Evolutionary conservation across 2,888 invertebrate species (phyloP).

Genomic region (Epinotia brunnichana): DNA sequence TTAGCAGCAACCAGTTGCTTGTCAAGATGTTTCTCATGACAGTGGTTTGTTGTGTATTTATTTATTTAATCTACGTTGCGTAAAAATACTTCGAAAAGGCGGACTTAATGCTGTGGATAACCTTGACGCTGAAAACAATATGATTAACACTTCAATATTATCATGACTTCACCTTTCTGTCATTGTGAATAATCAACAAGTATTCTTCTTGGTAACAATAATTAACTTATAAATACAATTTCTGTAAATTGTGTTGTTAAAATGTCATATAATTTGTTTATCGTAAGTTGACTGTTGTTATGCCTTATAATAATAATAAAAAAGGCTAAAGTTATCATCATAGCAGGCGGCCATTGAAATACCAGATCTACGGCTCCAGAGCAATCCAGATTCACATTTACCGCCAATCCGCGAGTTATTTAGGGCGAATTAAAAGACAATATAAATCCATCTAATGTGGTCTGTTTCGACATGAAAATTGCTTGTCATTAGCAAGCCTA

Average conservation of each 20-base stretch:
- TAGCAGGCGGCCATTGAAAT: background rate
- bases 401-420: slow-evolving; percentile 56
- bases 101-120: slow-evolving; percentile 36
- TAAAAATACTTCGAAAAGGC: slow-evolving; percentile 40
- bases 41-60: slow-evolving; percentile 33
- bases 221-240: background rate
- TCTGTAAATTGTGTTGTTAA: background rate
- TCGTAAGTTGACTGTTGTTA: too few species aligned
- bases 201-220: background rate
- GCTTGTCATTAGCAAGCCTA: slow-evolving; percentile 81
- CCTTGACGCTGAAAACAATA: slow-evolving; percentile 39
- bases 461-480: slow-evolving; percentile 79
- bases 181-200: slow-evolving; percentile 9
- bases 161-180: slow-evolving; percentile 17
- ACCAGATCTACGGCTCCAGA: background rate
- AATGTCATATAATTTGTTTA: background rate
- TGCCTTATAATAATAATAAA: background rate
- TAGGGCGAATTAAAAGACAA: slow-evolving; percentile 70
- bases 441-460: slow-evolving; percentile 72
- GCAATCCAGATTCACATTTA: slow-evolving; percentile 46
- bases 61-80: slow-evolving; percentile 31
- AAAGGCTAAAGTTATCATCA: background rate
- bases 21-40: slow-evolving; percentile 41
- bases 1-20: slow-evolving; percentile 49
- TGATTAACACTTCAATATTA: slow-evolving; percentile 38